Evolutionary conservation across 2,888 invertebrate genomes (phyloP), one percentile per base, ranked within the genome.

Genomic region (Spatulosminthurus flaviceps): DNA sequence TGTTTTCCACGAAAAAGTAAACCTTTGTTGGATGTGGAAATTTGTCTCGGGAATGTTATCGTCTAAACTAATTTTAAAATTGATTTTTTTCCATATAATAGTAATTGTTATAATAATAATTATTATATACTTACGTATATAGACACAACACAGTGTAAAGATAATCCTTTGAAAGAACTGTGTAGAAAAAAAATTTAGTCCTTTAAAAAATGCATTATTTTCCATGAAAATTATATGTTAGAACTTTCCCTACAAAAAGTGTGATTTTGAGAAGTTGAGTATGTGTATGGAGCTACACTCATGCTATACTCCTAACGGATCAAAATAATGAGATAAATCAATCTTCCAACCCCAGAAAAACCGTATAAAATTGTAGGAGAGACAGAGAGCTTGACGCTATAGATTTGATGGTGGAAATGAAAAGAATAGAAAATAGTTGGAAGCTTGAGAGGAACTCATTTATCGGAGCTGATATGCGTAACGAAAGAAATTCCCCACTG

Each of bases 401-500:
- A 51, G 19, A 19, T 9, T 51, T 19, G 5, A n/a, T 51, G 51
- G 7, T 51, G 16, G n/a, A n/a, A 2, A 19, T 13, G n/a, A n/a
- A 51, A n/a, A 51, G 51, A 13, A 19, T 5, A 51, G 51, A 11
- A 19, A 51, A 51, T 19, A 19, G 9, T 2, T 2, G 5, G 51
- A 51, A 51, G 2, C 9, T 51, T 51, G 51, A 5, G 34, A 9
- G 16, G 16, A 51, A 51, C 9, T 51, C 51, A 51, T 51, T 51
- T 51, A 51, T 51, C 51, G 51, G 51, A 51, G 51, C 51, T 51
- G 51, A 51, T 51, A 51, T 5, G 51, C 51, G 51, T 19, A 51
- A 51, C 51, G 51, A 51, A 51, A 51, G 51, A 51, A 19, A 51
- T 51, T 51, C 51, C 16, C 19, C 51, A 5, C 16, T 51, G 7